phyloP scores from a whole-genome alignment of 2,113 vertebrate species.

The Hiodon alosoides region DNA sequence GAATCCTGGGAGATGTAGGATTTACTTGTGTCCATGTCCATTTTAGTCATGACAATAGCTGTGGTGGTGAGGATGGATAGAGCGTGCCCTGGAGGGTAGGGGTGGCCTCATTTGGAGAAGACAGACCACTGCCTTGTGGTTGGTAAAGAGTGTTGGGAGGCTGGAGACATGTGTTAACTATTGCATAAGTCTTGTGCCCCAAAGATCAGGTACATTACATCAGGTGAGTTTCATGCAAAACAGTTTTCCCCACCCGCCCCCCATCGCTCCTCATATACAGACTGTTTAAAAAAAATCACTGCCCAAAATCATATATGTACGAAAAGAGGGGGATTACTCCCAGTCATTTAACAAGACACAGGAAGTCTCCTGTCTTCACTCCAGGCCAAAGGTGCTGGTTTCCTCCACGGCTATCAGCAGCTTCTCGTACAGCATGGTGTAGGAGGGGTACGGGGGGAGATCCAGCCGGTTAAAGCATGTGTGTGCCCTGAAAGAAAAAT shows the following conservation, averaged over 20 bases:
- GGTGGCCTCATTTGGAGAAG: background rate
- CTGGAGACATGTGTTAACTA: slow-evolving; percentile 34
- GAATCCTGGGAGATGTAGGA: background rate
- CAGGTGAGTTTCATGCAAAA: slow-evolving; percentile 29
- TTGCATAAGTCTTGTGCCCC: slow-evolving; percentile 37
- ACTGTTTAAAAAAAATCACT: slow-evolving; percentile 20
- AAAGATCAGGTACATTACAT: slow-evolving; percentile 17
- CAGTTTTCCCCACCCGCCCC: slow-evolving; percentile 9
- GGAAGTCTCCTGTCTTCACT: slow-evolving; percentile 56
- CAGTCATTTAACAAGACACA: background rate
- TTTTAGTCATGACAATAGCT: background rate
- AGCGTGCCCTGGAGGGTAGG: slow-evolving; percentile 3
- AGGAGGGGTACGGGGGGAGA: slow-evolving; percentile 83
- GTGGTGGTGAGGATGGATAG: background rate
- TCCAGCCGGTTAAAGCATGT: slow-evolving; percentile 86
- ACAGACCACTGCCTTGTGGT: slow-evolving; percentile 9
- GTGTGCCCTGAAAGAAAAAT: slow-evolving; percentile 67
- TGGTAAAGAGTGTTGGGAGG: slow-evolving; percentile 19
- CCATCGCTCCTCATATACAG: slow-evolving; percentile 29
- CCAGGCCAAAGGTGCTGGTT: slow-evolving; percentile 86
- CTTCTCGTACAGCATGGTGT: slow-evolving; percentile 84
- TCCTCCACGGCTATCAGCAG: slow-evolving; percentile 84
- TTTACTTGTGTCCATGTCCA: background rate
- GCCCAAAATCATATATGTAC: background rate
- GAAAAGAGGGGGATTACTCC: slow-evolving; percentile 4